Conservation (phyloP, 1,140 invertebrate genomes). For the Anastrepha ludens region DNA sequence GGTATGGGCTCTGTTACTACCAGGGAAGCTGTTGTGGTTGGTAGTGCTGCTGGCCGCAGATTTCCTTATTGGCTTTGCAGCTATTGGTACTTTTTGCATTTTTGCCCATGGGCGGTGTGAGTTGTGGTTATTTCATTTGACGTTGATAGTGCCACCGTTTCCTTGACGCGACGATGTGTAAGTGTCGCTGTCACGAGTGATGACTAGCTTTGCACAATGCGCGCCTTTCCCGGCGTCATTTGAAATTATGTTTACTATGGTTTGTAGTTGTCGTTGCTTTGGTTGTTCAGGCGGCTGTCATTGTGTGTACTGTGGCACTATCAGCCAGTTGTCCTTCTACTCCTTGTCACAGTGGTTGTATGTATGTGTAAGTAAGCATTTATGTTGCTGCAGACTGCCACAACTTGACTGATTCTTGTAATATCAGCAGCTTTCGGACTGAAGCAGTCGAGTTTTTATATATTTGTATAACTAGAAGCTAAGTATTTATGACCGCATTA, state of each 20-base stretch:
- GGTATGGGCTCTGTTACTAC: background rate
- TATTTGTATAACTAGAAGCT: too few relatives aligned
- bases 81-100: background rate
- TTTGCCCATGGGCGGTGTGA: constrained; percentile 6
- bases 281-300: background rate
- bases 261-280: background rate
- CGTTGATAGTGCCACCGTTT: constrained; percentile 2
- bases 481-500: too few relatives aligned
- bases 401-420: too few relatives aligned
- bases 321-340: background rate
- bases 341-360: background rate
- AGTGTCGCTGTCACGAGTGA: constrained; percentile 1
- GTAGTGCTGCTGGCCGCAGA: background rate
- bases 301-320: background rate
- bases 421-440: too few relatives aligned
- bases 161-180: background rate
- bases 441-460: too few relatives aligned
- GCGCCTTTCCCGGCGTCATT: background rate
- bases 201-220: background rate
- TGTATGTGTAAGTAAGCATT: background rate
- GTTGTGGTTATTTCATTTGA: constrained; percentile 43
- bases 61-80: constrained; percentile 10
- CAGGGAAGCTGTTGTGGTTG: constrained; percentile 10
- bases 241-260: background rate
- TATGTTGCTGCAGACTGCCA: background rate